Conservation (phyloP, 2,113 vertebrate genomes). For the Hyperopisus bebe region DNA sequence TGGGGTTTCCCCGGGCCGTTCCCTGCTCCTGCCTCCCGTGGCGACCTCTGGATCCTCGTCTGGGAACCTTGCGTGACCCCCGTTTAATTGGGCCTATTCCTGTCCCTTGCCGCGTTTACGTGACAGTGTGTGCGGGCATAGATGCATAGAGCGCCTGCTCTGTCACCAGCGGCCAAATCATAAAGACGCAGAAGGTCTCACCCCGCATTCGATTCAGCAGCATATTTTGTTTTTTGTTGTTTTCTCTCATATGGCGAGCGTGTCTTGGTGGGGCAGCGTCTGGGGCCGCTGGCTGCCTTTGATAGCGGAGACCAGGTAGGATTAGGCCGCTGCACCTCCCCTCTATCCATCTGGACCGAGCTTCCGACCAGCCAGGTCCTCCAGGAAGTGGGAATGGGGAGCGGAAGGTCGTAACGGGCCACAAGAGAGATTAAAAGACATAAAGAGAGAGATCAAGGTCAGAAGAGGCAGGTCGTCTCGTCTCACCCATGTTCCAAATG, state of each 20-base stretch:
- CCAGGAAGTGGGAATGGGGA: background rate
- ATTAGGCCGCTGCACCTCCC: background rate
- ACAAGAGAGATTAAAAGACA: background rate
- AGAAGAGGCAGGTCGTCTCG: background rate
- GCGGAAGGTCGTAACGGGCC: background rate
- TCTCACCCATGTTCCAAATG: background rate
- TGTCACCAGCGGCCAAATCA: background rate
- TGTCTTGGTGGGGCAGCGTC: background rate
- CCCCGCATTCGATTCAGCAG: background rate
- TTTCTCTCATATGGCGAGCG: background rate
- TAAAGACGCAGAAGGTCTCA: no score
- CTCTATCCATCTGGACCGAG: background rate
- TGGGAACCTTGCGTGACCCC: background rate
- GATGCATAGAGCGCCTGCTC: background rate
- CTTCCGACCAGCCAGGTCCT: background rate
- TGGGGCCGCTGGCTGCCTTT: background rate
- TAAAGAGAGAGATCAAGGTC: no score
- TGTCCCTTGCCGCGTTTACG: background rate
- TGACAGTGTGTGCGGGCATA: background rate
- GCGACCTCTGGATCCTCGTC: background rate
- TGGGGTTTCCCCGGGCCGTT: background rate
- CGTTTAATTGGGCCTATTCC: slow-evolving; percentile 2
- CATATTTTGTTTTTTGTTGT: background rate
- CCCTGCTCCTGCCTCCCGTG: background rate
- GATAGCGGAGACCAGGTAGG: background rate